phyloP scores from a whole-genome alignment of 1,140 invertebrate species.

The Papilio dardanus region DNA sequence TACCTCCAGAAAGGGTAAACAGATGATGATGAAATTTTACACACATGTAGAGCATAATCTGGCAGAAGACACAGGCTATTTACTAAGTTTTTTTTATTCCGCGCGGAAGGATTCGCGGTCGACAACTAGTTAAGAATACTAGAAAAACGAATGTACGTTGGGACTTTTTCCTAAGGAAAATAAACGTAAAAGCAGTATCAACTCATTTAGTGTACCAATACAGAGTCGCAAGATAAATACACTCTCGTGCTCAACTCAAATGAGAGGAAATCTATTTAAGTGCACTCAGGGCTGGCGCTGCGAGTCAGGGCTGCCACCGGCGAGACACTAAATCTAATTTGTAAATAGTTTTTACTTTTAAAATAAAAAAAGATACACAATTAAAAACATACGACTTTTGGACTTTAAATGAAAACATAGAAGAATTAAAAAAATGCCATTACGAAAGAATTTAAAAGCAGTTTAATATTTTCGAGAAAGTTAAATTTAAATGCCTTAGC shows the following conservation, averaged over 20 bases:
- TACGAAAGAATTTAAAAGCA: too few species aligned
- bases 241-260: constrained; percentile 2
- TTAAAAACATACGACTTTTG: not conserved
- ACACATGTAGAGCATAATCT: too few species aligned
- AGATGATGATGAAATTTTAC: too few species aligned
- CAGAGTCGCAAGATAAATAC: constrained; percentile 13
- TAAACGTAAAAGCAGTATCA: not conserved
- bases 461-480: too few species aligned
- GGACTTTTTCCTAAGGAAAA: not conserved
- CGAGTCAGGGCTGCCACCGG: not conserved
- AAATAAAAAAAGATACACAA: not conserved
- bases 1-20: too few species aligned
- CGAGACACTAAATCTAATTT: not conserved
- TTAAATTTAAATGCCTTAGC: too few species aligned
- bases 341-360: not conserved
- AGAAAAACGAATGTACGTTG: not conserved
- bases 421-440: too few species aligned
- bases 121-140: too few species aligned
- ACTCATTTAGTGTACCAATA: constrained; percentile 14
- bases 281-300: constrained; percentile 2
- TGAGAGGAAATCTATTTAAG: constrained; percentile 20
- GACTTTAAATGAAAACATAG: not conserved
- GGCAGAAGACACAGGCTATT: too few species aligned
- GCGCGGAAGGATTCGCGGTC: too few species aligned
- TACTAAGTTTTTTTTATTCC: too few species aligned